phyloP scores from a whole-genome alignment of 2,113 vertebrate genomes.

The Tachycineta bicolor region DNA sequence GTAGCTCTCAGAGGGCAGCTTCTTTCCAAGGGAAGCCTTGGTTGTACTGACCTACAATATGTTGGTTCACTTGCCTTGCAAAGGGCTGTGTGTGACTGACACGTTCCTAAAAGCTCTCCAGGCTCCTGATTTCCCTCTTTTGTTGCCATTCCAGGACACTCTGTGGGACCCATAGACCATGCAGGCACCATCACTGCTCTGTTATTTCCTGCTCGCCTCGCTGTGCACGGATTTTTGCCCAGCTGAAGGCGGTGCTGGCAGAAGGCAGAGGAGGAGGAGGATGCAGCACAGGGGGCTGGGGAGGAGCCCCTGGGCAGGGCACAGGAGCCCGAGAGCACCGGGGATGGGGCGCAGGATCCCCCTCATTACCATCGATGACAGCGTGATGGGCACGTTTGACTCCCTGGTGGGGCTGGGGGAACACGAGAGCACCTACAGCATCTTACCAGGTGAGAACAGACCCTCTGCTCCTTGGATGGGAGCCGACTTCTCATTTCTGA shows the following conservation, averaged over 20 bases:
- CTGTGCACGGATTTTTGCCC: constrained; percentile 58
- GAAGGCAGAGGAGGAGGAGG: constrained; percentile 61
- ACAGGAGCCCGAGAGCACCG: neutral
- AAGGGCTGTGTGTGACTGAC: neutral
- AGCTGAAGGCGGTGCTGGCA: constrained; percentile 14
- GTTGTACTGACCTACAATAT: accelerated
- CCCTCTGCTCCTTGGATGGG: neutral
- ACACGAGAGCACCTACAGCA: constrained; percentile 80
- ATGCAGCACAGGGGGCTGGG: neutral
- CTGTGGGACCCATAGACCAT: constrained; percentile 63
- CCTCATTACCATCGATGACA: constrained; percentile 56
- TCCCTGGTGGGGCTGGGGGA: constrained; percentile 75
- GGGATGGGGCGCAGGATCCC: constrained; percentile 1
- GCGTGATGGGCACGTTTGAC: constrained; percentile 66
- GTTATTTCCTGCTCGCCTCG: constrained; percentile 62
- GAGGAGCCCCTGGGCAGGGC: neutral
- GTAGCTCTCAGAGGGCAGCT: neutral
- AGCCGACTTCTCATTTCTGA: neutral
- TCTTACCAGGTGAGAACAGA: constrained; percentile 86
- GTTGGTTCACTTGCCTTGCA: neutral
- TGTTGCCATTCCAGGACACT: constrained; percentile 28
- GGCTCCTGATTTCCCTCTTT: neutral
- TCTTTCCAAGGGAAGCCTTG: neutral
- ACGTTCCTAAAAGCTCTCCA: neutral
- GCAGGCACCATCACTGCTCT: constrained; percentile 73